phyloP scores from a whole-genome alignment of 2,797 vertebrate genomes.

The Poliocrania exsul region DNA sequence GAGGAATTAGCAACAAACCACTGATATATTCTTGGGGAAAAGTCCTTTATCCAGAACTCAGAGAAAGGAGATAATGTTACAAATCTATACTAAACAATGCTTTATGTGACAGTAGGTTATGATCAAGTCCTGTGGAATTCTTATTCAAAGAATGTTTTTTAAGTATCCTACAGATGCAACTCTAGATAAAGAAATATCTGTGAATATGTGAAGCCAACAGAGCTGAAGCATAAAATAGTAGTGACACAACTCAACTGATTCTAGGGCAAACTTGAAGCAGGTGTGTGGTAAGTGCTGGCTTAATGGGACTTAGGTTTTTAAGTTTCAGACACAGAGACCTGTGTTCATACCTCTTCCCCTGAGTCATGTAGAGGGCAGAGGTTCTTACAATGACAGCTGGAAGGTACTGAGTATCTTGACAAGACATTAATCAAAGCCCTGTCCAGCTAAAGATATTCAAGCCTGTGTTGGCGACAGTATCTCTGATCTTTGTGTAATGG shows the following conservation, averaged over 20 bases:
- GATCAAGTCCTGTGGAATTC: neutral
- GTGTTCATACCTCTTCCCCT: neutral
- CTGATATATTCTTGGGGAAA: neutral
- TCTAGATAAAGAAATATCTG: neutral
- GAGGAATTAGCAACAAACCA: neutral
- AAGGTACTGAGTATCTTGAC: neutral
- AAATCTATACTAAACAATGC: neutral
- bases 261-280: neutral
- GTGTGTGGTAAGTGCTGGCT: neutral
- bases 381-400: fast-evolving
- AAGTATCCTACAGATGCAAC: neutral
- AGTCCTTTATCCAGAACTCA: neutral
- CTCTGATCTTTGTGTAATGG: neutral
- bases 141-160: neutral
- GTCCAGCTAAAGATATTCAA: neutral
- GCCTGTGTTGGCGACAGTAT: neutral
- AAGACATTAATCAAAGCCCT: neutral
- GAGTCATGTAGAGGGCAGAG: neutral
- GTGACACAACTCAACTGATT: neutral
- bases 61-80: neutral
- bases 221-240: neutral
- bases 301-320: neutral
- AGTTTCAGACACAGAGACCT: neutral
- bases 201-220: neutral
- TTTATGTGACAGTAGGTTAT: neutral